Evolutionary conservation across 2,797 vertebrate species (phyloP).

Genomic region (Cyprinodon diabolis): DNA sequence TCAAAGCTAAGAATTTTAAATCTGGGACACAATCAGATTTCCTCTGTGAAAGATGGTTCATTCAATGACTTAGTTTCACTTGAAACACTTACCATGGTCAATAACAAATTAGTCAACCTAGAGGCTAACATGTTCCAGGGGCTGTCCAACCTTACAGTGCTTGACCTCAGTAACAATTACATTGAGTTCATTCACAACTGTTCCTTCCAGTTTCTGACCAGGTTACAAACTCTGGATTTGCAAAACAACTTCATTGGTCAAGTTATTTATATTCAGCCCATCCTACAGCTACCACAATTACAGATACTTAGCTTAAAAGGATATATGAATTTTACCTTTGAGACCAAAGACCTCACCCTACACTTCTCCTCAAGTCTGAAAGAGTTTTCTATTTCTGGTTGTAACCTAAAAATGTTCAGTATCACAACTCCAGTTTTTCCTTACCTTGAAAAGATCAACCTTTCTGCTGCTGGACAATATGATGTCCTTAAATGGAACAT

Average conservation of each 20-base stretch:
- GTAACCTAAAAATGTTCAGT: slow-evolving; percentile 14
- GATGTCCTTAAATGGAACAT: slow-evolving; percentile 5
- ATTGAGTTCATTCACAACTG: not conserved
- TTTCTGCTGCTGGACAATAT: accelerated
- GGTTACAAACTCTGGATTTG: not conserved
- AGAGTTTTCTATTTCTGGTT: not conserved
- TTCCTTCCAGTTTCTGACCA: slow-evolving; percentile 11
- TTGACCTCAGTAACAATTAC: accelerated
- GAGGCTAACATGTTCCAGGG: slow-evolving; percentile 20
- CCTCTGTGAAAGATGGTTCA: slow-evolving; percentile 13
- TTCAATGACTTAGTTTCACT: not conserved
- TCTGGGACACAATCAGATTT: accelerated
- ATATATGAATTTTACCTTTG: not conserved
- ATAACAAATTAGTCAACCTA: slow-evolving; percentile 7
- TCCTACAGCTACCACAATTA: slow-evolving; percentile 11
- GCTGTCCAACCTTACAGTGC: not conserved
- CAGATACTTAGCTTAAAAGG: accelerated
- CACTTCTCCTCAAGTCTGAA: slow-evolving; percentile 15
- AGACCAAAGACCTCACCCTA: slow-evolving; percentile 21
- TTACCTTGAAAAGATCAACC: slow-evolving; percentile 1
- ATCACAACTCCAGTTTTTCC: slow-evolving; percentile 34
- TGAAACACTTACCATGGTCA: accelerated
- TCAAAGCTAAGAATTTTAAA: not conserved
- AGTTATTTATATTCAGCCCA: slow-evolving; percentile 3
- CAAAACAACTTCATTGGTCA: not conserved